Percentiles rank a stretch among this genome's conserved stretches.
Conservation (phyloP, 2,113 vertebrate genomes). For the Gymnarchus niloticus region DNA sequence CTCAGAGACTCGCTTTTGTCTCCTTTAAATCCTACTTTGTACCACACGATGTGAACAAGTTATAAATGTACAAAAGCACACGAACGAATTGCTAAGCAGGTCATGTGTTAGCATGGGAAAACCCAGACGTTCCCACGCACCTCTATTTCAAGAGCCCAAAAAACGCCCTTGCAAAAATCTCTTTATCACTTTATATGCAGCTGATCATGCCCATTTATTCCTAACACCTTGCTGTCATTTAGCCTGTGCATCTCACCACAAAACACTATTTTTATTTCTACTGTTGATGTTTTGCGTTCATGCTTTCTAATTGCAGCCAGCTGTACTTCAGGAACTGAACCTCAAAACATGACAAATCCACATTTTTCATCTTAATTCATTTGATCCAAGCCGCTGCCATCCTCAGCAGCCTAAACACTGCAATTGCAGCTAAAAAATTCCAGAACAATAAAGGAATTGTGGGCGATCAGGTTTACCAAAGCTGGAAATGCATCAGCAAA, state of each 20-base stretch:
- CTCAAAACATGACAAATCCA: neutral
- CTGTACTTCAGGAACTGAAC: neutral
- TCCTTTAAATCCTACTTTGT: neutral
- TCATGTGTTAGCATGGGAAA: conserved; percentile 39
- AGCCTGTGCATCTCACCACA: neutral
- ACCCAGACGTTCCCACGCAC: conserved; percentile 52
- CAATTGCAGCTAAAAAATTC: neutral
- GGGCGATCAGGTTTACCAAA: neutral
- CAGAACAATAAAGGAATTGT: neutral
- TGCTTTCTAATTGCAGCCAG: neutral
- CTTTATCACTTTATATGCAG: conserved; percentile 54
- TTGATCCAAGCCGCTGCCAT: neutral
- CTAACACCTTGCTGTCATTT: conserved; percentile 35
- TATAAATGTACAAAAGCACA: conserved; percentile 33
- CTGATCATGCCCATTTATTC: conserved; percentile 34
- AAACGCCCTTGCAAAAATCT: conserved; percentile 46
- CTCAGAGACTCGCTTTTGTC: neutral
- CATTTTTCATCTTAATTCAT: neutral
- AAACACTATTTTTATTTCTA: neutral
- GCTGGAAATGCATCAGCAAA: neutral
- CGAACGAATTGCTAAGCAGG: neutral
- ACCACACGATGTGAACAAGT: neutral
- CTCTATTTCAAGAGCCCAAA: conserved; percentile 29
- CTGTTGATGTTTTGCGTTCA: conserved; percentile 10
- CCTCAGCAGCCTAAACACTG: neutral